Conservation (phyloP, 2,888 invertebrate genomes). For the Drosophila emarginata region DNA sequence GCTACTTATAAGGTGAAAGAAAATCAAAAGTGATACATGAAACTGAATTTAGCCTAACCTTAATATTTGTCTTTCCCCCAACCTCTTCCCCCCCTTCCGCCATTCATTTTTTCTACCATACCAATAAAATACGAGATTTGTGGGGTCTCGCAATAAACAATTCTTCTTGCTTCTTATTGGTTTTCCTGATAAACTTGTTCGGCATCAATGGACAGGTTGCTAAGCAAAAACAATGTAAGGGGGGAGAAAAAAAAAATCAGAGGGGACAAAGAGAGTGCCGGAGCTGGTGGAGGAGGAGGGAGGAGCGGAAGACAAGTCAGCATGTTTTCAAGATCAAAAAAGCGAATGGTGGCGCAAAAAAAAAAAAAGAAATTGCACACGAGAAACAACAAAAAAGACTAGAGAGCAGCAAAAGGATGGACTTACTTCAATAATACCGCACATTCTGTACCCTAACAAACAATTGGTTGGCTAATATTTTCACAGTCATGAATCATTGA, state of each 20-base stretch:
- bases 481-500: too few relatives aligned
- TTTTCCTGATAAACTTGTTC: conserved; percentile 69
- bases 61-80: conserved; percentile 27
- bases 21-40: conserved; percentile 25
- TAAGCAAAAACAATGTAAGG: neutral
- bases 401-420: conserved; percentile 2
- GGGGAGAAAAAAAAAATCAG: neutral
- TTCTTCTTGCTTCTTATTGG: conserved; percentile 63
- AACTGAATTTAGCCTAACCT: conserved; percentile 42
- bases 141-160: conserved; percentile 54
- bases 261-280: neutral
- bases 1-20: neutral
- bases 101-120: conserved; percentile 3
- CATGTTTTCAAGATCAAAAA: conserved; percentile 70
- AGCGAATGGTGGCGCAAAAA: conserved; percentile 64
- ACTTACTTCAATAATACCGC: neutral
- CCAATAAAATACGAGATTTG: conserved; percentile 34
- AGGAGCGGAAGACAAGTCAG: conserved; percentile 22
- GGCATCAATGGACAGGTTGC: conserved; percentile 48
- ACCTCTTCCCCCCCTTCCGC: conserved; percentile 11
- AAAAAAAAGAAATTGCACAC: conserved; percentile 47
- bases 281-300: neutral
- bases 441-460: neutral
- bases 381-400: conserved; percentile 42
- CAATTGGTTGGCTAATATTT: too few relatives aligned